Percentiles rank a stretch among this genome's conserved stretches.
Conservation (phyloP, 2,113 vertebrate species). For the Corythoichthys haematopterus region DNA sequence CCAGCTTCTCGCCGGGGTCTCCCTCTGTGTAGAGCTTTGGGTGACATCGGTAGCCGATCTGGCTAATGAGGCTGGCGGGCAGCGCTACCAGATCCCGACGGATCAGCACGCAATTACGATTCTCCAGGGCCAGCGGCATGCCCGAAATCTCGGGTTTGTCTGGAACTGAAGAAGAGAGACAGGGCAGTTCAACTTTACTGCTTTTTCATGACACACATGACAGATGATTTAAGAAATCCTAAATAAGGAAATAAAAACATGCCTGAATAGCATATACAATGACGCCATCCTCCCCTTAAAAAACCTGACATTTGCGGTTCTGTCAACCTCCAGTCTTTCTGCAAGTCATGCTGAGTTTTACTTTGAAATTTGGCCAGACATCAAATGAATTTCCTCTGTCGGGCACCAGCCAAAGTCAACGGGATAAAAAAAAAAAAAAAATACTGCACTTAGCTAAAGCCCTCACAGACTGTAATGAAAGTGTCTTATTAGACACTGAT, state of each 20-base stretch:
- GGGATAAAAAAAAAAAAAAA: constrained; percentile 8
- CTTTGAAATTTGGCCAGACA: constrained; percentile 30
- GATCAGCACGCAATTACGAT: constrained; percentile 91
- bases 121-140: constrained; percentile 80
- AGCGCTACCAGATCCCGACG: constrained; percentile 92
- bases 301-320: constrained; percentile 5
- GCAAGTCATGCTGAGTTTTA: constrained; percentile 42
- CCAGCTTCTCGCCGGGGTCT: constrained; percentile 95
- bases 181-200: constrained; percentile 15
- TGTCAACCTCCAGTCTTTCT: constrained; percentile 35
- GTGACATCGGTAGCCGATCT: constrained; percentile 98
- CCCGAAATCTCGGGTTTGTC: constrained; percentile 84
- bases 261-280: constrained; percentile 5
- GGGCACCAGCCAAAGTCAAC: constrained; percentile 23
- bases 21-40: constrained; percentile 97
- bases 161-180: constrained; percentile 37
- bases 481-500: constrained; percentile 9
- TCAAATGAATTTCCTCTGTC: constrained; percentile 30
- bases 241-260: constrained; percentile 42
- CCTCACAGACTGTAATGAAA: constrained; percentile 11
- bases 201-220: constrained; percentile 33
- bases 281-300: neutral
- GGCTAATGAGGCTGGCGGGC: constrained; percentile 95
- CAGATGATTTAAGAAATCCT: constrained; percentile 48
- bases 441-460: constrained; percentile 27